These are phyloP conservation scores for Melanotaenia parkinsoni DNA, from an alignment of 2,797 vertebrate species.

Conservation along the genomic window DNA sequence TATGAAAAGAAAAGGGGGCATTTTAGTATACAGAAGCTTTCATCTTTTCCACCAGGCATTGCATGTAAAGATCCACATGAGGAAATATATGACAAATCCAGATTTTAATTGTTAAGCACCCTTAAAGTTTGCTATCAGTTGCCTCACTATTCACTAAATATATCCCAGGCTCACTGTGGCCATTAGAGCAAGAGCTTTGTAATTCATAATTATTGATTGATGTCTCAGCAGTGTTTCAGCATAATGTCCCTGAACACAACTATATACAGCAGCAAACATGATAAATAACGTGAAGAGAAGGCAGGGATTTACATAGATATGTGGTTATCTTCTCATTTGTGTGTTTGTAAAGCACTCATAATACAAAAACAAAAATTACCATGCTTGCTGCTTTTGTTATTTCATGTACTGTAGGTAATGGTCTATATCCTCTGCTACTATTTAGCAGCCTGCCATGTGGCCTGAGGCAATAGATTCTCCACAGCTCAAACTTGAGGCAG, in stretches of 20 bases:
- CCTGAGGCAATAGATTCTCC: background rate
- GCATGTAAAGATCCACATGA: background rate
- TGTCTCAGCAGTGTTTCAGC: conserved; percentile 54
- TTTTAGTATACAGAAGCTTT: background rate
- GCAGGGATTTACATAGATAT: conserved; percentile 34
- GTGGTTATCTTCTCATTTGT: conserved; percentile 29
- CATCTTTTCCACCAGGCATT: background rate
- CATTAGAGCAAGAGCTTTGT: conserved; percentile 58
- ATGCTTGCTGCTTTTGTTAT: conserved; percentile 21
- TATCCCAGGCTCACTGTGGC: conserved; percentile 35
- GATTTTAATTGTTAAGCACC: conserved; percentile 11
- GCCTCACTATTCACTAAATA: conserved; percentile 41
- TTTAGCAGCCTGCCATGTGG: background rate
- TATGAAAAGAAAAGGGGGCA: background rate
- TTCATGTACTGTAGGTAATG: conserved; percentile 5
- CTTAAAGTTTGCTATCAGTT: conserved; percentile 19
- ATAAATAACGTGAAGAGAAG: conserved; percentile 46
- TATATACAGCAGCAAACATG: conserved; percentile 18
- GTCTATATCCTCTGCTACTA: conserved; percentile 6
- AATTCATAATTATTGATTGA: conserved; percentile 78
- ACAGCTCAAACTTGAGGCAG: conserved; percentile 1
- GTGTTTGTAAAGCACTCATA: conserved; percentile 22
- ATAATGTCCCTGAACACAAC: conserved; percentile 44
- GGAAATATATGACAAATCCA: background rate
- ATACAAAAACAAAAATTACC: conserved; percentile 11